These are phyloP conservation scores for Procavia capensis DNA, from an alignment of 2,113 vertebrate species.

Conservation along the genomic window DNA sequence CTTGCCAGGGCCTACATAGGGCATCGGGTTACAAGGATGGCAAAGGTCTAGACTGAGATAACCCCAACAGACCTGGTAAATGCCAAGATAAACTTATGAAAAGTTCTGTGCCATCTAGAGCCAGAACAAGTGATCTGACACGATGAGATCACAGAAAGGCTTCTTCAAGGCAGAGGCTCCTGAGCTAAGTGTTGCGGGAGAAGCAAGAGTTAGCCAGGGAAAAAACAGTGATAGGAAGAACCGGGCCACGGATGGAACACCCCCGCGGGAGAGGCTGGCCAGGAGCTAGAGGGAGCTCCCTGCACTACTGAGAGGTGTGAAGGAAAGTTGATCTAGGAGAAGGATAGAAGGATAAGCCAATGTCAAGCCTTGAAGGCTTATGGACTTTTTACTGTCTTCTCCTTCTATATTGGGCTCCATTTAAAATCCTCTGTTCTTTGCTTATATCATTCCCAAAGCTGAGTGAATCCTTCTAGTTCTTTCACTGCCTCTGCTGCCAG, in stretches of 20 bases:
- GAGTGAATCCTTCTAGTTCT: not conserved
- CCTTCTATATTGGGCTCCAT: not conserved
- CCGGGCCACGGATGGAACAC: not conserved
- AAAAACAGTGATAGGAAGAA: too few species aligned
- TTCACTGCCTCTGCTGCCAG: not conserved
- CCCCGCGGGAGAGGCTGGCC: not conserved
- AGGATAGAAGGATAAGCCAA: not conserved
- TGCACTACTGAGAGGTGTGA: not conserved
- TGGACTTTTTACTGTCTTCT: not conserved
- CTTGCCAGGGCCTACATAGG: not conserved
- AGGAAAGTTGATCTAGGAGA: not conserved
- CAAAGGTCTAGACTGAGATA: not conserved
- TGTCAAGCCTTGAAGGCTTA: too few species aligned
- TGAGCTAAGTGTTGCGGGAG: not conserved
- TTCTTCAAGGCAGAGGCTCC: not conserved
- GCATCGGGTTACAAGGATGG: not conserved
- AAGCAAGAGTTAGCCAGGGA: not conserved
- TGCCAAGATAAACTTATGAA: not conserved
- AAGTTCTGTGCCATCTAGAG: not conserved
- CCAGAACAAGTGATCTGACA: not conserved
- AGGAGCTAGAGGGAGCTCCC: not conserved
- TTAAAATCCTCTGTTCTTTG: not conserved
- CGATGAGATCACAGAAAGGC: not conserved
- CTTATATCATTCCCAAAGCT: not conserved
- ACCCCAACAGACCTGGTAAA: not conserved